These are phyloP conservation scores for Saxicola maurus DNA, from an alignment of 2,797 vertebrate species.

Conservation along the genomic window DNA sequence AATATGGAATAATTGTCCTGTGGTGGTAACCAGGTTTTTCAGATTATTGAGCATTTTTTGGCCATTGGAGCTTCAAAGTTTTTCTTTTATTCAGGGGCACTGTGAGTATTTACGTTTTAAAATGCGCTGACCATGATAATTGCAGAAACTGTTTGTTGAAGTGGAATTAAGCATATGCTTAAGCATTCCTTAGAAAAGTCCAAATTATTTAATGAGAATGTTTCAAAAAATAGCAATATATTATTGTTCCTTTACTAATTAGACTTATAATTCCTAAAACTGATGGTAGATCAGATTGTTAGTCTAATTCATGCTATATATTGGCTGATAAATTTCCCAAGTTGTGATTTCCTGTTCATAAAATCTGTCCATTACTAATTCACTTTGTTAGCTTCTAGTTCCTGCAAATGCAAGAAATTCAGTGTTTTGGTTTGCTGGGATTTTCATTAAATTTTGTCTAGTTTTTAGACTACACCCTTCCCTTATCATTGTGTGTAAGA, in stretches of 20 bases:
- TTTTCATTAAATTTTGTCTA: neutral
- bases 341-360: neutral
- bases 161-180: neutral
- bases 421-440: neutral
- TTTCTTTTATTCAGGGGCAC: neutral
- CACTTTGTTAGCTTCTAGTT: neutral
- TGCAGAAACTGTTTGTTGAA: neutral
- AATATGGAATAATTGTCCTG: neutral
- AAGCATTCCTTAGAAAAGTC: neutral
- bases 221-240: neutral
- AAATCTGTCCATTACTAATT: neutral
- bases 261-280: neutral
- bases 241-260: neutral
- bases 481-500: neutral
- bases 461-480: neutral
- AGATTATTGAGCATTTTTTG: neutral
- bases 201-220: neutral
- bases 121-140: neutral
- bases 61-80: neutral
- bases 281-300: neutral
- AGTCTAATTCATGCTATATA: neutral
- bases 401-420: neutral
- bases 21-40: neutral
- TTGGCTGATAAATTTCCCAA: neutral
- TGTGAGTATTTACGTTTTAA: neutral